phyloP scores from a whole-genome alignment of 2,888 invertebrate species.

The Dolomedes plantarius region DNA sequence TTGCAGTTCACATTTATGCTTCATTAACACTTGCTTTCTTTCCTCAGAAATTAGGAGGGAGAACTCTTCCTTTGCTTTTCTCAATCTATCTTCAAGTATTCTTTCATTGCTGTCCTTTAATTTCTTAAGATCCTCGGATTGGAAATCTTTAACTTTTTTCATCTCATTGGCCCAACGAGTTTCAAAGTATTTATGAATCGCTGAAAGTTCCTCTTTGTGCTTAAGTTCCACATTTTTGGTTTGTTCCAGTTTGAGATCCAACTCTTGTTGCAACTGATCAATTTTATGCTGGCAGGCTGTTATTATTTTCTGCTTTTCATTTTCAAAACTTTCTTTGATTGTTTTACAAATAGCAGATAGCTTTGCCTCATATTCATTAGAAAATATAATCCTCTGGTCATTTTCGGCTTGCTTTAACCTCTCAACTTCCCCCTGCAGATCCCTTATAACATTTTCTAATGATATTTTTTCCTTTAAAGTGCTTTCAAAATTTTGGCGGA shows the following conservation, averaged over 20 bases:
- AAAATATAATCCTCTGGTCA: not conserved
- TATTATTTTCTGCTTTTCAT: not conserved
- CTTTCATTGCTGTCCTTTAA: slow-evolving; percentile 51
- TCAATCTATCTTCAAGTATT: slow-evolving; percentile 41
- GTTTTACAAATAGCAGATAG: slow-evolving; percentile 1
- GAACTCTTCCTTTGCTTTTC: slow-evolving; percentile 27
- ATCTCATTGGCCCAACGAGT: slow-evolving; percentile 39
- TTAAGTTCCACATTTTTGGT: slow-evolving; percentile 24
- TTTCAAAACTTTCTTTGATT: slow-evolving; percentile 15
- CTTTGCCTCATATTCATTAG: slow-evolving; percentile 28
- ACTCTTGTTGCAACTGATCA: slow-evolving; percentile 26
- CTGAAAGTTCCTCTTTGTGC: slow-evolving; percentile 34
- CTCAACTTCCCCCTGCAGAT: slow-evolving; percentile 25
- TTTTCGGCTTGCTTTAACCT: slow-evolving; percentile 6
- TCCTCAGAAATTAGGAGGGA: slow-evolving; percentile 26
- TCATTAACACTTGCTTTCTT: not conserved
- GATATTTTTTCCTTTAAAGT: slow-evolving; percentile 24
- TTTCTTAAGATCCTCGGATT: slow-evolving; percentile 45
- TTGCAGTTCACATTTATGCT: slow-evolving; percentile 21
- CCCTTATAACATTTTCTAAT: not conserved
- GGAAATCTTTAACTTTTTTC: slow-evolving; percentile 34
- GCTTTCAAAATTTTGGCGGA: not conserved
- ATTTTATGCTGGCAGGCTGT: slow-evolving; percentile 10
- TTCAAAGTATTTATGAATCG: slow-evolving; percentile 37
- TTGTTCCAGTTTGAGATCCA: slow-evolving; percentile 21